Evolutionary conservation across 2,113 vertebrate genomes (phyloP).

Genomic region (Podarcis muralis): DNA sequence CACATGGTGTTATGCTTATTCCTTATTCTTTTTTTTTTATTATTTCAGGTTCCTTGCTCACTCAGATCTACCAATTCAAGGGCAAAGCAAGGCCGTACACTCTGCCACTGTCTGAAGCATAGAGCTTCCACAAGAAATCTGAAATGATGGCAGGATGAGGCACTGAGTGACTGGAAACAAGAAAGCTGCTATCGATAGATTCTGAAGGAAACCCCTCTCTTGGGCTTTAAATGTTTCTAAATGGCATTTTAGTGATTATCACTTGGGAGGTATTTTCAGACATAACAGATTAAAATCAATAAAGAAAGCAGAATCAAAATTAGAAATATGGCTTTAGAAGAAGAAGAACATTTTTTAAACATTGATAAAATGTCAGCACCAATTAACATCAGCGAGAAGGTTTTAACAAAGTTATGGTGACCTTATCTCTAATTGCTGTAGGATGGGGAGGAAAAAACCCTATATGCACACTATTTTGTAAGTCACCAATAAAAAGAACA

Average conservation of each 20-base stretch:
- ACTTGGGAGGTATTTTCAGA: constrained; percentile 21
- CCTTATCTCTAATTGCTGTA: constrained; percentile 60
- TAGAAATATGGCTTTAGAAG: constrained; percentile 59
- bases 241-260: constrained; percentile 35
- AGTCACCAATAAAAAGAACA: constrained; percentile 21
- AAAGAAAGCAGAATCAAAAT: constrained; percentile 50
- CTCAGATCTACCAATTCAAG: constrained; percentile 10
- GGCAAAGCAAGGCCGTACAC: neutral
- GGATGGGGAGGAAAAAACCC: neutral
- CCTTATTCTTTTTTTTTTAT: neutral
- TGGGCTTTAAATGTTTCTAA: constrained; percentile 34
- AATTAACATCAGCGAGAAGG: constrained; percentile 60
- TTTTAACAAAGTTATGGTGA: constrained; percentile 57
- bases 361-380: constrained; percentile 69
- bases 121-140: neutral
- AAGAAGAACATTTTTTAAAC: constrained; percentile 57
- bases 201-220: constrained; percentile 21
- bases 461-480: constrained; percentile 29
- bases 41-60: neutral
- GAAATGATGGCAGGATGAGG: neutral
- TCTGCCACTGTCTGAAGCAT: neutral
- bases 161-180: neutral
- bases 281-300: constrained; percentile 57
- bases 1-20: neutral
- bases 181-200: constrained; percentile 3